phyloP scores from a whole-genome alignment of 2,113 vertebrate genomes.

The Choloepus hoffmanni region DNA sequence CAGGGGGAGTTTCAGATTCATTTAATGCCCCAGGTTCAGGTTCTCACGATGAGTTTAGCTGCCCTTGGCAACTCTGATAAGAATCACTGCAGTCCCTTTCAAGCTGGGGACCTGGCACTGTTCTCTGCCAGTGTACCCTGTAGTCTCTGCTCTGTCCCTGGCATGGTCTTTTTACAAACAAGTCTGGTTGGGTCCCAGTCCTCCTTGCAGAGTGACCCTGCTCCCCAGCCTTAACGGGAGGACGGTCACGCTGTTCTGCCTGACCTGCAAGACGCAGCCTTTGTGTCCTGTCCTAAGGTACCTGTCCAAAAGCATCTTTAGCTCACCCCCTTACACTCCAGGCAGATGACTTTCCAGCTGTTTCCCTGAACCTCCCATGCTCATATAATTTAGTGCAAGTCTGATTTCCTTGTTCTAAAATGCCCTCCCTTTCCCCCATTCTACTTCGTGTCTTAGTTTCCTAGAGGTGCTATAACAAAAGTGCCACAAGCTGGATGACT shows the following conservation, averaged over 20 bases:
- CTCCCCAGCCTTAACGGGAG: neutral
- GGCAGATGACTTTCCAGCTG: neutral
- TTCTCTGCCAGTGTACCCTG: neutral
- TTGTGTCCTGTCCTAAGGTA: neutral
- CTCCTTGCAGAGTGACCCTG: neutral
- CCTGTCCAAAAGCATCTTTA: neutral
- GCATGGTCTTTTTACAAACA: neutral
- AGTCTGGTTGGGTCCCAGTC: neutral
- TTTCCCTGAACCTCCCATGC: neutral
- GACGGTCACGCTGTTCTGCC: fast-evolving
- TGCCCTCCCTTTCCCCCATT: neutral
- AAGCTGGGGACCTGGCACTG: neutral
- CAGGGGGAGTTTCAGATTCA: neutral
- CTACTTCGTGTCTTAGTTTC: no score
- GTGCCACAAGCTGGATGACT: no score
- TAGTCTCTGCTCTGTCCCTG: neutral
- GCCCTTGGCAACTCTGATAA: neutral
- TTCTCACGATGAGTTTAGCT: neutral
- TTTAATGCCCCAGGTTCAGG: neutral
- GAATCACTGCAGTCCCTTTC: neutral
- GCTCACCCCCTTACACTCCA: neutral
- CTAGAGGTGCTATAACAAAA: no score
- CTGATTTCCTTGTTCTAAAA: neutral
- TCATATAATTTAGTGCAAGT: neutral
- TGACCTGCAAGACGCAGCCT: neutral